Evolutionary conservation across 2,888 invertebrate genomes (phyloP), one percentile per base, ranked within the genome.

Genomic region (Spodoptera exigua): DNA sequence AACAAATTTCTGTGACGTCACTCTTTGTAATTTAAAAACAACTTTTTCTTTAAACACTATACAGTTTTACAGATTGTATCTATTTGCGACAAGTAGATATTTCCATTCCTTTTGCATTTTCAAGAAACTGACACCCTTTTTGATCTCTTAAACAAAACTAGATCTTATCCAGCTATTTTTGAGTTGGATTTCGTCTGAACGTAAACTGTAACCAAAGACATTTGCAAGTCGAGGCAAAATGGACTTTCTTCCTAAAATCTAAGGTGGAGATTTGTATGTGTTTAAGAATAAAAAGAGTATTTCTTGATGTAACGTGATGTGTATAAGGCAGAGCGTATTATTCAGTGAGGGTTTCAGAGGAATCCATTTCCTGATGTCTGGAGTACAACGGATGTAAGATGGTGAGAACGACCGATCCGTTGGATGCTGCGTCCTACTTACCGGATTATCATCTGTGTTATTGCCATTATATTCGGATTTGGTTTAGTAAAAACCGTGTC

Each of bases 301-400:
- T 74, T 61, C 67, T 73, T 73, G 60, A 68, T 60, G 59, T 67
- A 61, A 57, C 61, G 61, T 65, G 70, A 76, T 78, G 66, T 77
- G 76, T 82, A 74, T 72, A 74, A 72, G 62, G 72, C 72, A 72
- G 71, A 72, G 62, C 69, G 68, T 70, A 78, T 79, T 81, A 79
- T 79, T 69, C 72, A 63, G 74, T 61, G 77, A 72, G 64, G 76
- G 72, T 75, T 80, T 80, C 79, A 76, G 75, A 63, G 52, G 64
- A 77, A 78, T 81, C 80, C 79, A 82, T 82, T 82, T 82, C 81
- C 83, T 75, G 76, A 60, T 61, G 73, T 67, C 67, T 70, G 44
- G 60, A 44, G 44, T 64, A 59, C 71, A 58, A 51, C 57, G 59
- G 54, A 73, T 41, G 57, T 46, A 17, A 44, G 57, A 49, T 69